Base-by-base conservation (phyloP, 2,113 vertebrate species). In the Burhinus oedicnemus region DNA sequence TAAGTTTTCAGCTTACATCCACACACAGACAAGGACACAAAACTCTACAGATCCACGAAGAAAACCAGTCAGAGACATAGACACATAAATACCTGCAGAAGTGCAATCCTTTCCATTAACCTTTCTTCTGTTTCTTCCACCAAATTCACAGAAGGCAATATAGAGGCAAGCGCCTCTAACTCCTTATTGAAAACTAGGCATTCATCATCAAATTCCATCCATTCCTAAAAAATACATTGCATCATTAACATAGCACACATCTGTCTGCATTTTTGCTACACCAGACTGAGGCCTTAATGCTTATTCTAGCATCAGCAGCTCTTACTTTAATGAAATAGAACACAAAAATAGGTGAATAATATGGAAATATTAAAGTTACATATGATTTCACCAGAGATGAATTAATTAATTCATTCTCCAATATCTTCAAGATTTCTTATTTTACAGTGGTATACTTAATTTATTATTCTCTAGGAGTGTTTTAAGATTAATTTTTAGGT, bases 141-240 rank as follows among this genome's bases (percentile, higher is more conserved):
- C 96, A 98, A 61, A 52, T 93, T 98, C 95, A 98, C 97, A 26
- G 90, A 98, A 93, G 98, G 98, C 95, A 99, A 95, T 0, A 86
- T 66, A 90, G 98, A 98, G 34, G 98, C 69, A 29, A 98, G 87
- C 26, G 93, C 64, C 66, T 98, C 98, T 71, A 99, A 97, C 47
- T 99, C 98, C 83, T 98, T 98, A 89, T 90, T 98, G 71, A 99
- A 96, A 96, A 97, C 96, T 5, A 88, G 58, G 6, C 96, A 97
- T 89, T 97, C 97, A 40, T 98, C 97, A 94, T 99, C 99, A 98
- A 99, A 99, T 82, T 97, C 97, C 15, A 97, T 94, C 99, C 99
- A 99, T 87, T 97, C 91, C 99, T 99, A 94, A 97, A 95, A 93
- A 68, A 58, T 25, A 96, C 8, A 60, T 3, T 21, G 11, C 12